These are phyloP conservation scores for Orientallactaga sibirica DNA, from an alignment of 2,797 vertebrate genomes.

Conservation along the genomic window DNA sequence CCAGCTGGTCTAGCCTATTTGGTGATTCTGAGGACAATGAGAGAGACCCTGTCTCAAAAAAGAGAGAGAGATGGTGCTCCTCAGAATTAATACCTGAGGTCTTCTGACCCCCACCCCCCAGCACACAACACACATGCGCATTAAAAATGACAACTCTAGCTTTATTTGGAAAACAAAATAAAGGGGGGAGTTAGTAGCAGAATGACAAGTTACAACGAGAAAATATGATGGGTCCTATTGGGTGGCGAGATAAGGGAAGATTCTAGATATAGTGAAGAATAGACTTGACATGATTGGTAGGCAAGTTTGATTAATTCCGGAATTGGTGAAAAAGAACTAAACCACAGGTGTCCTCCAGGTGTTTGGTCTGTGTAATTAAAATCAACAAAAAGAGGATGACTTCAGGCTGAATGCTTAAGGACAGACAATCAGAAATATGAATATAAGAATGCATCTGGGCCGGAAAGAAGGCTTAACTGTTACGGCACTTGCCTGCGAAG, in stretches of 20 bases:
- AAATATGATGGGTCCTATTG: background rate
- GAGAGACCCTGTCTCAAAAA: no score
- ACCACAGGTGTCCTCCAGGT: background rate
- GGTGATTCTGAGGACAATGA: no score
- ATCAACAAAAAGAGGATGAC: background rate
- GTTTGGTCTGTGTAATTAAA: background rate
- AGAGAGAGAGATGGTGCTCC: no score
- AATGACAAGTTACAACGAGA: background rate
- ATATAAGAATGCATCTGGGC: background rate
- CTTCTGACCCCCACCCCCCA: no score
- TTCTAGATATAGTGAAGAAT: background rate
- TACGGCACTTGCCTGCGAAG: no score
- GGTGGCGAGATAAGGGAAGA: background rate
- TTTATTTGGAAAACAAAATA: conserved; percentile 17
- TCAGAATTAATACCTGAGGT: no score
- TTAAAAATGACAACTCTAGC: background rate
- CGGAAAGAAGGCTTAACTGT: no score
- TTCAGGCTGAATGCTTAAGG: no score
- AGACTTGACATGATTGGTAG: no score
- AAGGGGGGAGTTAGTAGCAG: background rate
- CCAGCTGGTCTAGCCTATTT: no score
- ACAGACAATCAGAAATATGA: background rate
- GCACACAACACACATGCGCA: no score
- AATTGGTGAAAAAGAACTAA: background rate
- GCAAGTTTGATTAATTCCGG: background rate